Evolutionary conservation across 2,797 vertebrate genomes (phyloP).

Genomic region (Onychomys arenicola): DNA sequence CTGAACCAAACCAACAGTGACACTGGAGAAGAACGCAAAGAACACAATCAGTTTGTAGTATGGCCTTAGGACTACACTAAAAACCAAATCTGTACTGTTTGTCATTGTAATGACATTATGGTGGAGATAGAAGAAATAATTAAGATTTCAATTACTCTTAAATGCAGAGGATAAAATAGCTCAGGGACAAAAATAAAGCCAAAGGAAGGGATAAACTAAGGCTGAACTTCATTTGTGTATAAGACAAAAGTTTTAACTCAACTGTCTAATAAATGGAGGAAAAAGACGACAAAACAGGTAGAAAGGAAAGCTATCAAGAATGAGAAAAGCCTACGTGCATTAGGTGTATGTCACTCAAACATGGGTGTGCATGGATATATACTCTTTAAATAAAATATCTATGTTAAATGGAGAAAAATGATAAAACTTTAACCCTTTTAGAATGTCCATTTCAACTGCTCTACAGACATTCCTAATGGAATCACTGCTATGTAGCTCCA

Average conservation of each 20-base stretch:
- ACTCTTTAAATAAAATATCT: neutral
- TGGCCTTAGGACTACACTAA: neutral
- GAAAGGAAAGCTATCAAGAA: neutral
- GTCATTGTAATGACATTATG: neutral
- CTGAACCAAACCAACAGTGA: neutral
- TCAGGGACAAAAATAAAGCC: conserved; percentile 23
- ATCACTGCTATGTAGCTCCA: neutral
- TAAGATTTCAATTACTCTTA: neutral
- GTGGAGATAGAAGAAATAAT: neutral
- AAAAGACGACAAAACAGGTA: neutral
- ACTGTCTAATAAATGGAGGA: conserved; percentile 40
- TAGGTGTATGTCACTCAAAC: neutral
- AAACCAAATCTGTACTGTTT: neutral
- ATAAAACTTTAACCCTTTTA: neutral
- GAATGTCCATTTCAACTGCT: neutral
- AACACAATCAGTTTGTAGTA: neutral
- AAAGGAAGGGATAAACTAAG: conserved; percentile 42
- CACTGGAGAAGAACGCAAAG: neutral
- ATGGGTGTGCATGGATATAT: neutral
- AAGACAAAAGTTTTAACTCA: conserved; percentile 38
- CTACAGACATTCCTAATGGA: neutral
- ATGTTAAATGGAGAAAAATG: neutral
- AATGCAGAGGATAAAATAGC: neutral
- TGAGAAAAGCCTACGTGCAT: neutral
- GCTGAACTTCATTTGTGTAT: neutral